These are phyloP conservation scores for Drosophila ustulata DNA, from an alignment of 2,888 invertebrate genomes.

Conservation along the genomic window DNA sequence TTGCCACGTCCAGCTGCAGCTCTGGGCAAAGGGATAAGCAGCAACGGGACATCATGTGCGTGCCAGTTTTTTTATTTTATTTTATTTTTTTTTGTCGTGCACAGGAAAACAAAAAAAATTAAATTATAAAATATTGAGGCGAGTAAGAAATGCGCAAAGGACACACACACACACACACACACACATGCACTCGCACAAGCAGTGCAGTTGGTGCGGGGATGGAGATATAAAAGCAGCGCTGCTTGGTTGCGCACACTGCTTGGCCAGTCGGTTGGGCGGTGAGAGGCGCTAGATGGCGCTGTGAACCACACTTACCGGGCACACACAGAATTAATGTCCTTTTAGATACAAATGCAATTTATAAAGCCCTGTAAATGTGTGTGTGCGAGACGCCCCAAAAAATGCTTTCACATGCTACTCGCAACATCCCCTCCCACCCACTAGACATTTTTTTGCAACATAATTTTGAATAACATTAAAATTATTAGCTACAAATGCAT, in stretches of 20 bases:
- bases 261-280: constrained; percentile 7
- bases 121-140: constrained; percentile 81
- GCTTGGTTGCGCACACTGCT: constrained; percentile 10
- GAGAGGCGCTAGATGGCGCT: constrained; percentile 39
- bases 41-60: constrained; percentile 71
- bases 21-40: constrained; percentile 61
- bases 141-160: constrained; percentile 70
- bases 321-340: constrained; percentile 74
- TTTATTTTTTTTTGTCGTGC: constrained; percentile 1
- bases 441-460: constrained; percentile 58
- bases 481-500: constrained; percentile 81
- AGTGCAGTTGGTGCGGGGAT: constrained; percentile 28
- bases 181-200: constrained; percentile 25
- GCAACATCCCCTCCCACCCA: constrained; percentile 12
- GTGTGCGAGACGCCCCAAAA: constrained; percentile 45
- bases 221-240: too few relatives aligned
- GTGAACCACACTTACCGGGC: constrained; percentile 50
- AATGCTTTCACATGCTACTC: constrained; percentile 63
- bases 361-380: constrained; percentile 54
- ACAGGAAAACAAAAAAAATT: constrained; percentile 55
- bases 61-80: constrained; percentile 46
- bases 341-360: constrained; percentile 82
- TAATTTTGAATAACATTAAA: constrained; percentile 82
- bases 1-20: constrained; percentile 31
- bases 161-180: constrained; percentile 32